Conservation (phyloP, 2,888 invertebrate species). For the Eupithecia subfuscata region DNA sequence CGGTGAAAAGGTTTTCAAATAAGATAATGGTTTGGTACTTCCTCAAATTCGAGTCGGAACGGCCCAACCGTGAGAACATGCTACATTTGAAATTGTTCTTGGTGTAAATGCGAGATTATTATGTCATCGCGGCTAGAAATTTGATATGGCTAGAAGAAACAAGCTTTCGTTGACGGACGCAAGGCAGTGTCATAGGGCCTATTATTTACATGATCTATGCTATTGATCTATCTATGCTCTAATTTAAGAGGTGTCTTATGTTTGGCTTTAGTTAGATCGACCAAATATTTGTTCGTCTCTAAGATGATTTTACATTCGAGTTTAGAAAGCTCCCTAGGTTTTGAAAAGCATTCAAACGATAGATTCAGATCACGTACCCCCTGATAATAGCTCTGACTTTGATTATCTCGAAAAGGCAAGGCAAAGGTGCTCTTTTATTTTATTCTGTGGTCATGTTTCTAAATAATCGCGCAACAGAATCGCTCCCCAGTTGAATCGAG, state of each 20-base stretch:
- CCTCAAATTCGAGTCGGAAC: constrained; percentile 77
- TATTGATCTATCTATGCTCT: too few relatives aligned
- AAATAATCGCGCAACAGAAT: constrained; percentile 22
- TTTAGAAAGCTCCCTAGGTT: background rate
- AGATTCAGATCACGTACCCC: constrained; percentile 9
- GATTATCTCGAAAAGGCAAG: constrained; percentile 9
- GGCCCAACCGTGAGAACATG: constrained; percentile 75
- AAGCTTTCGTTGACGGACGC: background rate
- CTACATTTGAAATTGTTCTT: constrained; percentile 45
- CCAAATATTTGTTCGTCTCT: background rate
- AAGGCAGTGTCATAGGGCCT: background rate
- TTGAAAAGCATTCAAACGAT: constrained; percentile 5
- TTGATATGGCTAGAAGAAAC: constrained; percentile 31
- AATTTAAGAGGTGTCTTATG: background rate
- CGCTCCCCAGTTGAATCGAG: constrained; percentile 23
- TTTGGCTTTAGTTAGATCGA: background rate
- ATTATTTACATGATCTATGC: constrained; percentile 8
- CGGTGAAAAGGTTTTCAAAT: constrained; percentile 57
- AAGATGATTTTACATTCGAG: background rate
- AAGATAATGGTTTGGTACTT: constrained; percentile 76
- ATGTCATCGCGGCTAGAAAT: constrained; percentile 36
- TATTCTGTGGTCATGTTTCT: constrained; percentile 12
- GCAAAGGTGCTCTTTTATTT: constrained; percentile 13
- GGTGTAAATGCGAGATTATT: constrained; percentile 45
- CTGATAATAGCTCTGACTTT: constrained; percentile 8